Percentiles rank a stretch among this genome's conserved stretches.
Conservation (phyloP, 1,140 invertebrate genomes). For the Drosophila fuyamai region DNA sequence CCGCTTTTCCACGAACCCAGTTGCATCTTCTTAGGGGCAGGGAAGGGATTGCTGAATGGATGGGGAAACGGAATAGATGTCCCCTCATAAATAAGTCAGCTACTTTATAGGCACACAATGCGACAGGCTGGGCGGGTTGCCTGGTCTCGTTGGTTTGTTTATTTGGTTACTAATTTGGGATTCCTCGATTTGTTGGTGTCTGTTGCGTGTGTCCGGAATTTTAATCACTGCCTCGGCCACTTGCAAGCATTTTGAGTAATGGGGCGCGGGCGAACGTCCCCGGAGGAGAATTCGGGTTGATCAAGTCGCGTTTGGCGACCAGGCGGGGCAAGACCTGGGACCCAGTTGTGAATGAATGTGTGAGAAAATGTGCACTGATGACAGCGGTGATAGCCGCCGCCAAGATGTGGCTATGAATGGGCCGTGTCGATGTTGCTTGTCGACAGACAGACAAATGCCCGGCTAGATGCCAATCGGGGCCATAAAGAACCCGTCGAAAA, state of each 20-base stretch:
- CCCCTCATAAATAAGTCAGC: conserved; percentile 78
- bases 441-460: conserved; percentile 6
- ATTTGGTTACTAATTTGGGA: conserved; percentile 82
- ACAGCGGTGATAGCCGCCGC: conserved; percentile 43
- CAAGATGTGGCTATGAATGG: conserved; percentile 56
- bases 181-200: conserved; percentile 58
- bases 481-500: conserved; percentile 54
- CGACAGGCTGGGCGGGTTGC: conserved; percentile 50
- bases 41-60: neutral
- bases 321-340: conserved; percentile 8
- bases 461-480: neutral
- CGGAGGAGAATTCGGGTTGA: conserved; percentile 63
- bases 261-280: conserved; percentile 56
- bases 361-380: conserved; percentile 68
- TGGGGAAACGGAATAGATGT: conserved; percentile 45
- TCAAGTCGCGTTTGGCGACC: conserved; percentile 23
- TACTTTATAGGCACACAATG: conserved; percentile 61
- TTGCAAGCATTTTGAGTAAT: conserved; percentile 70
- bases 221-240: conserved; percentile 66
- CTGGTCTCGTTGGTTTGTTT: conserved; percentile 71
- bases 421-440: conserved; percentile 22
- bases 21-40: conserved; percentile 47
- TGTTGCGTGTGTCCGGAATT: conserved; percentile 66
- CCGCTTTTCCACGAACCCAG: conserved; percentile 72
- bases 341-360: conserved; percentile 72